Percentiles rank a stretch among this genome's conserved stretches.
Evolutionary conservation across 1,140 invertebrate genomes (phyloP).

Genomic region (Batillaria attramentaria): DNA sequence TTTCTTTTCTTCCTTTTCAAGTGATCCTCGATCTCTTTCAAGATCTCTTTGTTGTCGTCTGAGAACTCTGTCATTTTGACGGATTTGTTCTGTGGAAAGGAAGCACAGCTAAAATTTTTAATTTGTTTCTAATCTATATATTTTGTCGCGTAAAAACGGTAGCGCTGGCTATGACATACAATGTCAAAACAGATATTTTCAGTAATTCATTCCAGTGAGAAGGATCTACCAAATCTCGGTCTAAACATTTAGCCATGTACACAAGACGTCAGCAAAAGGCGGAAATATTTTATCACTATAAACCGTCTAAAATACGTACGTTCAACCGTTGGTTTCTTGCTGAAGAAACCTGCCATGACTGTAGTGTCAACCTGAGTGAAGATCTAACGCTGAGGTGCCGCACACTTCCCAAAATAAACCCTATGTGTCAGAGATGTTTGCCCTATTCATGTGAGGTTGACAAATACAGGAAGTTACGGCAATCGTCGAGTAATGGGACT

Average conservation of each 20-base stretch:
- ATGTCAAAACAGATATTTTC: not conserved
- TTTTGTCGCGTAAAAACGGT: too few species aligned
- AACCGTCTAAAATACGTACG: slow-evolving; percentile 61
- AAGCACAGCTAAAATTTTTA: not conserved
- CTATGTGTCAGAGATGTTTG: not conserved
- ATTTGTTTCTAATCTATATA: too few species aligned
- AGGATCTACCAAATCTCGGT: not conserved
- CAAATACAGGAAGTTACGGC: slow-evolving; percentile 28
- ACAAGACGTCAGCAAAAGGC: too few species aligned
- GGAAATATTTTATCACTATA: too few species aligned
- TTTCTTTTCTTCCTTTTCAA: slow-evolving; percentile 93
- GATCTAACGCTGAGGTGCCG: not conserved
- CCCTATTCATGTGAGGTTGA: slow-evolving; percentile 6
- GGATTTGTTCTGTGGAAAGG: slow-evolving; percentile 82
- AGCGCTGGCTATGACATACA: too few species aligned
- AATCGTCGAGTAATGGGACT: not conserved
- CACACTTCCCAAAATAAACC: not conserved
- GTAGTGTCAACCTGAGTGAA: not conserved
- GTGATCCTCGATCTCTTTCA: slow-evolving; percentile 83
- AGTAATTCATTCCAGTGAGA: not conserved
- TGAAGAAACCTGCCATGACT: slow-evolving; percentile 59
- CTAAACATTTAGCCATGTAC: not conserved
- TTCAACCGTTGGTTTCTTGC: slow-evolving; percentile 69
- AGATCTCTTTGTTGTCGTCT: slow-evolving; percentile 87
- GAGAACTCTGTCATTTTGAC: slow-evolving; percentile 84